Percentiles rank a stretch among this genome's conserved stretches.
Conservation (phyloP, 2,113 vertebrate genomes). For the Dicrurus megarhynchus region DNA sequence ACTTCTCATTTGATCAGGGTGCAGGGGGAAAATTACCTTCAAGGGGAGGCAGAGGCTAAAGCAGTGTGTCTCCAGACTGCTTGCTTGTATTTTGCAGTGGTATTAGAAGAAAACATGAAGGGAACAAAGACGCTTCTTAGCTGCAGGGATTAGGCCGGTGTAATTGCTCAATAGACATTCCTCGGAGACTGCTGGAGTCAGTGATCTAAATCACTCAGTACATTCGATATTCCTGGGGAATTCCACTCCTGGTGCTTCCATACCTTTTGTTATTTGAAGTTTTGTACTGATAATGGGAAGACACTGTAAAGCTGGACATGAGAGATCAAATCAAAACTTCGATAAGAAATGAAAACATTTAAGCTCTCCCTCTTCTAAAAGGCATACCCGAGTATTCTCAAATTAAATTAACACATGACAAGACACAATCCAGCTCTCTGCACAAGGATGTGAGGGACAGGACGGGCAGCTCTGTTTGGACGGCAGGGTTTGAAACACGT, state of each 20-base stretch:
- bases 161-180: not conserved
- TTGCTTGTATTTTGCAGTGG: not conserved
- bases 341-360: not conserved
- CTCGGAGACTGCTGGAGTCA: not conserved
- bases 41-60: not conserved
- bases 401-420: not conserved
- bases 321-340: not conserved
- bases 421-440: not conserved
- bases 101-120: not conserved
- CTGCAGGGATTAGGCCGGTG: conserved; percentile 2
- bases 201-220: not conserved
- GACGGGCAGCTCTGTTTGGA: not conserved
- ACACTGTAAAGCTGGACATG: not conserved
- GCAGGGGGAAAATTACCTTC: not conserved
- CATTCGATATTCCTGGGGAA: not conserved
- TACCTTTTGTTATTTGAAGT: not conserved
- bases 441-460: not conserved
- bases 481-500: not conserved
- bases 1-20: not conserved
- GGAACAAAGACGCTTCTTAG: not conserved
- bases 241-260: not conserved
- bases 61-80: not conserved
- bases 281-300: not conserved
- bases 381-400: not conserved
- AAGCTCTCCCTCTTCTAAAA: not conserved